Base-by-base conservation (phyloP, 2,888 invertebrate species). In the Eristalis tenax region DNA sequence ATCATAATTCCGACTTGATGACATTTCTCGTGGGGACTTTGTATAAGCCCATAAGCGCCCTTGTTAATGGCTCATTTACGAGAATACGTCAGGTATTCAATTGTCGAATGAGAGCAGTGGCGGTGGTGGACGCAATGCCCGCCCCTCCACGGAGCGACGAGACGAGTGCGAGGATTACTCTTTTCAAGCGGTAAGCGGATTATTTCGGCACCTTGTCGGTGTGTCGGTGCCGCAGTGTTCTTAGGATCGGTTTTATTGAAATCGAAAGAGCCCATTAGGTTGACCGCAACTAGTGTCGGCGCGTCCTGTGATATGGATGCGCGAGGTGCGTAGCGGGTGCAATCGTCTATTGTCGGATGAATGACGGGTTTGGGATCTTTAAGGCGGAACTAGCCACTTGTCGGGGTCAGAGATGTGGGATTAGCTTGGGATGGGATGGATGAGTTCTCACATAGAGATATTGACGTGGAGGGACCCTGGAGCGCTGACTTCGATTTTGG, bases 21-120 rank as follows among this genome's bases (percentile, higher is more conserved):
- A 83, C 86, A 76, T 75, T 78, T 78, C 83, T 87, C 70, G 56
- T 38, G 13, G 78, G 69, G 83, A 68, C 78, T 82, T 87, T 73
- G 83, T 79, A 68, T 83, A 87, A 87, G 86, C 83, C 65, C 83
- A 75, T 87, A 87, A 87, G 86, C 86, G 83, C 83, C 79, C 86
- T 83, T 87, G 86, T 87, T 87, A 87, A 87, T 87, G 83, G 78
- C 78, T 87, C 86, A 83, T 87, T 87, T 87, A 87, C 78, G 83
- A 61, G 70, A 61, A 74, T 79, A 61, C 83, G 78, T 79, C 83
- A 83, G 83, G 86, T 78, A 73, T 71, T 74, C 78, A 66, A 75
- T 74, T 50, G 82, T 57, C 38, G 66, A 22, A 38, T 71, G 32
- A 32, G 32, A 32, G 66, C 40, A 23, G 32, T n/a, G 1, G 1